Base-by-base conservation (phyloP, 2,797 vertebrate genomes). In the Gadopsis marmoratus region DNA sequence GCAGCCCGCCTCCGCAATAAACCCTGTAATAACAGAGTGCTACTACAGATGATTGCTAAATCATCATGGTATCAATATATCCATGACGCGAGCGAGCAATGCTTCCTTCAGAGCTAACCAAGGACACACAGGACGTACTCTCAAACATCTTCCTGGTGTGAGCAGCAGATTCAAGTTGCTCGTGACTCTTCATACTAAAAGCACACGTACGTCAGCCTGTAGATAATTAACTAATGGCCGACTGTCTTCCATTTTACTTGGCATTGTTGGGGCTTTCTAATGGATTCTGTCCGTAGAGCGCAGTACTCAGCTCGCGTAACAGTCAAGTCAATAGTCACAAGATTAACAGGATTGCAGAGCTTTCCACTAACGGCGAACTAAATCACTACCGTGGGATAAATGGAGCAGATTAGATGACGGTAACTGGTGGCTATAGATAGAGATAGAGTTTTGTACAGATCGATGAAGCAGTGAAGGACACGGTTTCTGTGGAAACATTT, bases 191-290 rank as follows among this genome's bases (percentile, higher is more conserved):
- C 48, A 74, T 19, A 23, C 43, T 67, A 58, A 86, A 11, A 43
- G 31, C 67, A 61, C 76, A 72, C 81, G 83, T 35, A 75, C 56
- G 11, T 76, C 72, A 71, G 59, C 31, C 47, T 63, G 78, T 21
- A 76, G 87, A 90, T 84, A 79, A 92, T 90, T 87, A 89, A 90
- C 87, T 86, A 86, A 92, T 72, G 83, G 81, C 37, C 5, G 3
- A 58, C 64, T 43, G 50, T 35, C 64, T 37, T 68, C 61, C 48
- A 35, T 56, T 76, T 56, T 70, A 2, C 66, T 67, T 26, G 0
- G 29, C 51, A 43, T 64, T 45, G 37, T 12, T 11, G 63, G 78
- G 53, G 53, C 35, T 67, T 66, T 79, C 64, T 79, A 81, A 82
- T 73, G 76, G 71, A 51, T 21, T 23, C 2, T n/a, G 62, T 74